Percentiles rank a stretch among this genome's conserved stretches.
Evolutionary conservation across 2,797 vertebrate species (phyloP).

Genomic region (Emys orbicularis): DNA sequence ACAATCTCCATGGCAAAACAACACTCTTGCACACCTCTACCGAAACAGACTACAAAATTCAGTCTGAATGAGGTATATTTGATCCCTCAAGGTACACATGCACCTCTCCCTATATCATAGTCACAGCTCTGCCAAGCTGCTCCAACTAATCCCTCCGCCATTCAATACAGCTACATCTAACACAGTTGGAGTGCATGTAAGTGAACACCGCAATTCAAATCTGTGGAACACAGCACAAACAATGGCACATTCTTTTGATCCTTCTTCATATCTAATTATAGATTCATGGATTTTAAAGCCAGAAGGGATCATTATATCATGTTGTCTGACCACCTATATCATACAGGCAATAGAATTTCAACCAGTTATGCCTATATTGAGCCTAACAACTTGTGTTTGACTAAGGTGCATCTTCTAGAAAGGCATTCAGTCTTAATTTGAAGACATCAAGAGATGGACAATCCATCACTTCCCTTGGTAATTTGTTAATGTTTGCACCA

Average conservation of each 20-base stretch:
- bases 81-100: too few species aligned
- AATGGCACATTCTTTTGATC: background rate
- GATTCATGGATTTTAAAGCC: too few species aligned
- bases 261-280: background rate
- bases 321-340: too few species aligned
- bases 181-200: background rate
- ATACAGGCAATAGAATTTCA: background rate
- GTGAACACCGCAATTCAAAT: background rate
- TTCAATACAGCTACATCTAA: background rate
- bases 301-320: too few species aligned
- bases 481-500: too few species aligned
- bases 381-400: background rate
- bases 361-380: background rate
- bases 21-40: too few species aligned
- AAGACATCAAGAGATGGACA: background rate
- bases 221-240: background rate
- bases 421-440: background rate
- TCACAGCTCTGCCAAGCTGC: background rate
- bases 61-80: background rate
- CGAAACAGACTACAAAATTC: too few species aligned
- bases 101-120: background rate
- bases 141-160: background rate
- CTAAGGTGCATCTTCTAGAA: background rate
- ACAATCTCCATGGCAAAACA: background rate
- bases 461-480: too few species aligned